These are phyloP conservation scores for Dicentrarchus labrax DNA, from an alignment of 2,113 vertebrate genomes.

Conservation along the genomic window DNA sequence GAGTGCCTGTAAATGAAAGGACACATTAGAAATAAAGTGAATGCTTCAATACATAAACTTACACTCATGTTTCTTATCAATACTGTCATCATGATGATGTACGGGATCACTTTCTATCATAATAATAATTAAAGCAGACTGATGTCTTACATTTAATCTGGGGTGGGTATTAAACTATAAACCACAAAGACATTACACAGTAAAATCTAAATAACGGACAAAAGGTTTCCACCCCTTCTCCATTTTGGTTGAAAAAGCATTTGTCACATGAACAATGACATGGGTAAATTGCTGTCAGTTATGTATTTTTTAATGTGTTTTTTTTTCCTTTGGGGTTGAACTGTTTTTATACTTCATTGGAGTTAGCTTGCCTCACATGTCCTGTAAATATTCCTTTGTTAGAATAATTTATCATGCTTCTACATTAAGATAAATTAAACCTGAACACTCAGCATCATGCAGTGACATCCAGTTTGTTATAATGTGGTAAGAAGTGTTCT, in stretches of 20 bases:
- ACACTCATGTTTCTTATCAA: background rate
- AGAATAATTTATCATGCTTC: background rate
- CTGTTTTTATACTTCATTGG: background rate
- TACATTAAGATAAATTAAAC: background rate
- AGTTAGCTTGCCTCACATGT: background rate
- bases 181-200: background rate
- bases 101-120: background rate
- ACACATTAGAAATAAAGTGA: background rate
- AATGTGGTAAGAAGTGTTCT: background rate
- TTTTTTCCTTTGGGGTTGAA: background rate
- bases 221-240: background rate
- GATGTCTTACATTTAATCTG: background rate
- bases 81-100: background rate
- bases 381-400: background rate
- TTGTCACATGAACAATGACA: background rate
- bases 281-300: background rate
- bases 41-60: background rate
- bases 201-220: background rate
- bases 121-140: background rate
- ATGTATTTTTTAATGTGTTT: background rate
- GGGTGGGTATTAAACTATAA: background rate
- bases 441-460: background rate
- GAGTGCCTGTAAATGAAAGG: constrained; percentile 20
- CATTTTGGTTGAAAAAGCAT: background rate
- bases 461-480: background rate